phyloP scores from a whole-genome alignment of 2,113 vertebrate genomes.

The Pseudonaja textilis region DNA sequence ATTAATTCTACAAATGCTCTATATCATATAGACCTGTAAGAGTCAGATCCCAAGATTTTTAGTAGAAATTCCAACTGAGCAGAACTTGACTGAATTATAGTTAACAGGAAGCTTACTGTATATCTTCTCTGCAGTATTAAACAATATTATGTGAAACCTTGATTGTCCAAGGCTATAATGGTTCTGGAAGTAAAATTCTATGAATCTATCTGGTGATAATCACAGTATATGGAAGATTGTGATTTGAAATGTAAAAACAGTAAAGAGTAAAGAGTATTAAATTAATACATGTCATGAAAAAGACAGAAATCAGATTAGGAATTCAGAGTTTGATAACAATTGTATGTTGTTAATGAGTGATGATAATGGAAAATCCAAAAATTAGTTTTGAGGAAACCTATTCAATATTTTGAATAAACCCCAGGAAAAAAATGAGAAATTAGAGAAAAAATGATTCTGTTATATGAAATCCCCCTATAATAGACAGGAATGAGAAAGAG shows the following conservation, averaged over 20 bases:
- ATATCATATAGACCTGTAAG: not conserved
- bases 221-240: not conserved
- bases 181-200: not conserved
- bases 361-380: not conserved
- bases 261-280: not conserved
- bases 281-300: not conserved
- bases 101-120: not conserved
- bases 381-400: not conserved
- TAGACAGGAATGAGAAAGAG: not conserved
- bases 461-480: not conserved
- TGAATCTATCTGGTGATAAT: not conserved
- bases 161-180: not conserved
- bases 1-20: not conserved
- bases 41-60: not conserved
- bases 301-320: not conserved
- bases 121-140: not conserved
- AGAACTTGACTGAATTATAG: not conserved
- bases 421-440: not conserved
- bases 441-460: not conserved
- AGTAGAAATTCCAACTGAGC: not conserved
- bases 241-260: not conserved
- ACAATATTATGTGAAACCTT: not conserved
- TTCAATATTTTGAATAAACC: not conserved
- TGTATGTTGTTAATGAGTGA: not conserved
- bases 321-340: not conserved